Evolutionary conservation across 2,797 vertebrate species (phyloP), one percentile per base, ranked within the genome.

Genomic region (Poliocrania exsul): DNA sequence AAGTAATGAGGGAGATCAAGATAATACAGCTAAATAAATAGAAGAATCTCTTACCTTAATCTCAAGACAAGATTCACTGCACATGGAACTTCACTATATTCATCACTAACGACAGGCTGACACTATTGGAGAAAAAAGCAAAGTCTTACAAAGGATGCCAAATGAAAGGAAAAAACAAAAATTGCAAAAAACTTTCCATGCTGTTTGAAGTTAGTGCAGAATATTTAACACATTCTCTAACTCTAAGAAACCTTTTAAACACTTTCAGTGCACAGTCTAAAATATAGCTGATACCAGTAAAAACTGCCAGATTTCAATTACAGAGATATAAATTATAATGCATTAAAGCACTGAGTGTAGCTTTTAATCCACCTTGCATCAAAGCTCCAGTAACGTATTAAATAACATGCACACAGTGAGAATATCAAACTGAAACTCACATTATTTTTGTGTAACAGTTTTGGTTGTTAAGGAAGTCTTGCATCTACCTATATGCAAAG

Each of bases 11-110:
- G 51, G 56, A 88, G 51, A 96, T 80, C 58, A 93, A 60, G 93
- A 94, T 31, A 88, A 91, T 61, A 89, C 6, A 57, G 47, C 25
- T 38, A 53, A 94, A 92, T 69, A 95, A 95, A 94, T 9, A 90
- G 19, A 81, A 85, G 44, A 29, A 81, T 56, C 65, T 94, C 98
- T 99, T 98, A 99, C 99, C 99, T 99, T 98, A 99, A 98, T 96
- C 99, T 98, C 95, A 99, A 98, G 75, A 99, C 99, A 97, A 99
- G 99, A 98, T 99, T 99, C 97, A 99, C 98, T 3, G 98, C 98
- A 60, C 97, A 98, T 54, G 98, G 97, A 95, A 98, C 98, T 97
- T 98, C 98, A 97, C 96, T 97, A 95, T 98, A 98, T 72, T 98
- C 96, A 6, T 97, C 96, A 72, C 97, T 97, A 95, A 98, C 98